Evolutionary conservation across 2,797 vertebrate genomes (phyloP), one percentile per base, ranked within the genome.

Genomic region (Silurus aristotelis): DNA sequence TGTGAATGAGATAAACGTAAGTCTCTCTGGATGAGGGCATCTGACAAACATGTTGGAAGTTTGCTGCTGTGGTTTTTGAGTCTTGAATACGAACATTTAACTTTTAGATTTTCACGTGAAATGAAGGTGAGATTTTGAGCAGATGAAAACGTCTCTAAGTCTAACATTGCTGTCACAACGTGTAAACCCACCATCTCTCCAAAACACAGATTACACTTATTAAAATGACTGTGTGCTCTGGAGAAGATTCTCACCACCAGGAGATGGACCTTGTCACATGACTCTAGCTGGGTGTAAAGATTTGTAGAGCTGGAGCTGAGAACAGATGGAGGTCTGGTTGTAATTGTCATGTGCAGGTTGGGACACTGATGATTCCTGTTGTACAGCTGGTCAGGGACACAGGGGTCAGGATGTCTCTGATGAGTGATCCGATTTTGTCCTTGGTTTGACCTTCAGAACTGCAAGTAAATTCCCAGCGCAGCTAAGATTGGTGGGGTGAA

Each of bases 281-380:
- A 46, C 19, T 48, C 38, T 12, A 46, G 17, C 38, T 20, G 4
- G 43, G 20, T 22, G 12, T 72, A 72, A 72, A 72, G 46, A 72
- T 72, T 48, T 48, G 70, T 43, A n/a, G 43, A 72, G 12, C 38
- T 46, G 9, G 9, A 22, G 70, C 19, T 43, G 22, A 20, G 9
- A 71, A 10, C 38, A 71, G 43, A 48, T 72, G 70, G 70, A 72
- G 70, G 70, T 72, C 43, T 72, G 43, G 22, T n/a, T 72, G 38
- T 13, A n/a, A 48, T 48, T 72, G 43, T 72, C 43, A 46, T 6
- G 19, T 71, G 38, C 38, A 20, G 17, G 1, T 2, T 48, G 70
- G n/a, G 20, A 48, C 22, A 5, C 2, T 48, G 43, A 72, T 48
- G 70, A 48, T 22, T 46, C 70, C 43, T n/a, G 43, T 48, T 71